Conservation (phyloP, 2,797 vertebrate species). For the Pangasius macronema region DNA sequence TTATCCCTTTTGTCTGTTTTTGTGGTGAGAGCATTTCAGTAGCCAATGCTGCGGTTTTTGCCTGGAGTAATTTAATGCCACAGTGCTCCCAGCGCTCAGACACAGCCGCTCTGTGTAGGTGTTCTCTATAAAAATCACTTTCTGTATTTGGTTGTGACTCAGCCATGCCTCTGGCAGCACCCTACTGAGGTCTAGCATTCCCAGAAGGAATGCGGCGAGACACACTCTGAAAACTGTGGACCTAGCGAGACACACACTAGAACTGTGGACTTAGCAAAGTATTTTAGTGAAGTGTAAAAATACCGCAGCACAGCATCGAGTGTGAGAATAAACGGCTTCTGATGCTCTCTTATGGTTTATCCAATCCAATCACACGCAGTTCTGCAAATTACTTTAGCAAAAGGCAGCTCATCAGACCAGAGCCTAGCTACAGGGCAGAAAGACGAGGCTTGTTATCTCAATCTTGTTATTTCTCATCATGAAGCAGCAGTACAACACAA, state of each 20-base stretch:
- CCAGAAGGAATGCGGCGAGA: background rate
- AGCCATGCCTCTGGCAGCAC: conserved; percentile 28
- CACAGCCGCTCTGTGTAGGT: conserved; percentile 25
- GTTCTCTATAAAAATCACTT: conserved; percentile 1
- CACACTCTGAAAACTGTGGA: background rate
- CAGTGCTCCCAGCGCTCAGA: conserved; percentile 38
- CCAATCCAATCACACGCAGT: background rate
- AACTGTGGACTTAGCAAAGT: background rate
- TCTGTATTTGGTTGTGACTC: conserved; percentile 22
- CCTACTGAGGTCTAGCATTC: background rate
- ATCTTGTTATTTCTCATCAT: background rate
- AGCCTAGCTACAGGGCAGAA: background rate
- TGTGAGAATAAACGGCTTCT: background rate
- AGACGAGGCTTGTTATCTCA: background rate
- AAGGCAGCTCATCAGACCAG: background rate
- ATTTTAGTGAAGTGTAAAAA: background rate
- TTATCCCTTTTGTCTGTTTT: background rate
- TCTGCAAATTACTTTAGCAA: background rate
- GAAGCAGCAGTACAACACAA: background rate
- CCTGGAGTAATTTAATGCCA: conserved; percentile 53
- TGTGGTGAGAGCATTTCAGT: conserved; percentile 23
- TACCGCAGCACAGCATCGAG: background rate
- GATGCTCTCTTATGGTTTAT: background rate
- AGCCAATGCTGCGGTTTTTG: conserved; percentile 45
- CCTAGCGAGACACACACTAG: background rate